phyloP scores from a whole-genome alignment of 92 coral and sea anemone species.

The Hydrozoanthus gracilis region DNA sequence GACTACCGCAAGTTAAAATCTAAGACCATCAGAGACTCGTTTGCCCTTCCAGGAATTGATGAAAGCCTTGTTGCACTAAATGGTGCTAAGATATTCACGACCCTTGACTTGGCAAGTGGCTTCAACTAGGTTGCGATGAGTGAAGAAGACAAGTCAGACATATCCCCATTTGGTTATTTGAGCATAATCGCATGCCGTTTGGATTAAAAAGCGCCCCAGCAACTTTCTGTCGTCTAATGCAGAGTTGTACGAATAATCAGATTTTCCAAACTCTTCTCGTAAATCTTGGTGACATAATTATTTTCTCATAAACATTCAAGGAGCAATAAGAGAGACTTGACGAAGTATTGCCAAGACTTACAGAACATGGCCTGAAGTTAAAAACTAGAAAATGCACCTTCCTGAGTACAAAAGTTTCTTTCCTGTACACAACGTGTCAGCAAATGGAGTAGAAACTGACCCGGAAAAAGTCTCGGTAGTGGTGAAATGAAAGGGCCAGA shows the following conservation, averaged over 20 bases:
- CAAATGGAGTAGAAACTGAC: constrained; percentile 56
- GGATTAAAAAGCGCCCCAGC: constrained; percentile 10
- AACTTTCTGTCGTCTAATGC: constrained; percentile 16
- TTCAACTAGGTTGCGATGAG: constrained; percentile 12
- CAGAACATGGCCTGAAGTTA: constrained; percentile 1
- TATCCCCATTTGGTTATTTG: constrained; percentile 6
- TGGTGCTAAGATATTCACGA: constrained; percentile 44
- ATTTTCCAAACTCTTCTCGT: constrained; percentile 29
- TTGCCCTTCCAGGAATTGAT: constrained; percentile 55
- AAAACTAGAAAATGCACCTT: constrained; percentile 51
- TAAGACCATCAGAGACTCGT: constrained; percentile 50
- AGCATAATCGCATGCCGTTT: neutral
- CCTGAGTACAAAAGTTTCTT: constrained; percentile 42
- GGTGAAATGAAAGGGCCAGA: constrained; percentile 25
- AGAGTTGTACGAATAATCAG: constrained; percentile 23
- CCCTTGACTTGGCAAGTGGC: constrained; percentile 27
- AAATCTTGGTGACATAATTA: neutral
- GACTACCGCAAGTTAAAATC: constrained; percentile 54
- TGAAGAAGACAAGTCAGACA: constrained; percentile 6
- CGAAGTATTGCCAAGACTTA: neutral
- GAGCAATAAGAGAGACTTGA: constrained; percentile 27
- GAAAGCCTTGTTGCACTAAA: constrained; percentile 52
- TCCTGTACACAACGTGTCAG: constrained; percentile 55
- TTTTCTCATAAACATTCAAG: constrained; percentile 22
- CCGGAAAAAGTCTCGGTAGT: constrained; percentile 53